A percentile compares a stretch with the other conserved stretches of the same genome.
These are phyloP conservation scores for Scrobipalpa costella DNA, from an alignment of 2,888 invertebrate species.

Conservation along the genomic window DNA sequence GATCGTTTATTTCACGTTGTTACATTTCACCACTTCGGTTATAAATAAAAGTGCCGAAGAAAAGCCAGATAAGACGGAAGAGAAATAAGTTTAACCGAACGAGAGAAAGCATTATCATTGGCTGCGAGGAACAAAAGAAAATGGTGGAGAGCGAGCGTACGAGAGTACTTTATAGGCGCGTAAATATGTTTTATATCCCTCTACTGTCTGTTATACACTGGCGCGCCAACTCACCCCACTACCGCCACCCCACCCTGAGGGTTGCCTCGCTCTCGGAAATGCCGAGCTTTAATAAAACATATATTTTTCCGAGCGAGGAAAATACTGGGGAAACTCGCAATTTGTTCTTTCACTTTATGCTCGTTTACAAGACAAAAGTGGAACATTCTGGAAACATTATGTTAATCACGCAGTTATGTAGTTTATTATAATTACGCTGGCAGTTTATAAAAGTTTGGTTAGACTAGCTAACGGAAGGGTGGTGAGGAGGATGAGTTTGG, in stretches of 20 bases:
- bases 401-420: conserved; percentile 76
- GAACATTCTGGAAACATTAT: conserved; percentile 80
- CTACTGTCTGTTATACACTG: conserved; percentile 81
- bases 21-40: conserved; percentile 71
- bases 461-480: conserved; percentile 29
- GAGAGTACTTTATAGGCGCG: conserved; percentile 82
- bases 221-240: conserved; percentile 62
- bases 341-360: conserved; percentile 82
- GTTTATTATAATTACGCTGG: conserved; percentile 58
- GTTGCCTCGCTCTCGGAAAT: conserved; percentile 79
- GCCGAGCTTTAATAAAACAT: conserved; percentile 82
- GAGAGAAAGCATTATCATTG: conserved; percentile 80
- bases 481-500: conserved; percentile 30
- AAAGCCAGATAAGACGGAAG: conserved; percentile 76
- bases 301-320: conserved; percentile 82
- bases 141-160: conserved; percentile 79
- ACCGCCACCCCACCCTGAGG: conserved; percentile 64
- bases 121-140: conserved; percentile 80
- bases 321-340: conserved; percentile 82
- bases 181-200: conserved; percentile 82
- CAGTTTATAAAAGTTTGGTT: conserved; percentile 41
- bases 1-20: conserved; percentile 67
- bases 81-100: conserved; percentile 80
- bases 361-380: conserved; percentile 82
- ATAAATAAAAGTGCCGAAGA: conserved; percentile 77